Evolutionary conservation across 2,888 invertebrate genomes (phyloP), one percentile per base, ranked within the genome.

Genomic region (Adineta ricciae): DNA sequence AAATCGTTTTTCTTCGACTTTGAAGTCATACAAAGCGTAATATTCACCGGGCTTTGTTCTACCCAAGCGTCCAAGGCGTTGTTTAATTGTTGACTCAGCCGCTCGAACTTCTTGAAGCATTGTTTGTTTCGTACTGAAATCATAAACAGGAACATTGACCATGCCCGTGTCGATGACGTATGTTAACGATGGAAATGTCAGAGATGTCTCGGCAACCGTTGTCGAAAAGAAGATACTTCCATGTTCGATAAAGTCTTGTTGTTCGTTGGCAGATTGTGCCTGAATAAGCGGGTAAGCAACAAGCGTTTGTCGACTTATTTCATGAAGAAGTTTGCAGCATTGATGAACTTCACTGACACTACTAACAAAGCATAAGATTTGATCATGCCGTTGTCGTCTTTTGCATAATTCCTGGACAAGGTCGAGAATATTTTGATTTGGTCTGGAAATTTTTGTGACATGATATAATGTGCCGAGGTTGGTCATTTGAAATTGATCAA

Each of bases 351-450:
- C 78, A 11, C 24, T 9, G 0, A 41, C 78, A n/a, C 24, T n/a
- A 78, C n/a, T 78, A 41, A 78, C 78, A 78, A 78, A 78, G n/a
- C 78, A 78, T n/a, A 78, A n/a, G 3, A 78, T 78, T 41, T 78
- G 78, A 38, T 78, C 78, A 41, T 78, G 9, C 14, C 38, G 7
- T 78, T 78, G 38, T 11, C 41, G 24, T 41, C 41, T 78, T 41
- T 78, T 41, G 41, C n/a, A 41, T 41, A 78, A 41, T 78, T 78
- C 78, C 41, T 78, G 78, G 24, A 78, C 78, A n/a, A 78, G 24
- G 41, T 78, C 78, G 1, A 78, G 2, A 19, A 78, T 78, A n/a
- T 78, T 78, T 38, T 41, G 4, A 38, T 78, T 78, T 24, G 78
- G 41, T 41, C 78, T 36, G 9, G 7, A 1, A 78, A 24, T 4